Evolutionary conservation across 2,797 vertebrate species (phyloP).

Genomic region (Takifugu ocellatus): DNA sequence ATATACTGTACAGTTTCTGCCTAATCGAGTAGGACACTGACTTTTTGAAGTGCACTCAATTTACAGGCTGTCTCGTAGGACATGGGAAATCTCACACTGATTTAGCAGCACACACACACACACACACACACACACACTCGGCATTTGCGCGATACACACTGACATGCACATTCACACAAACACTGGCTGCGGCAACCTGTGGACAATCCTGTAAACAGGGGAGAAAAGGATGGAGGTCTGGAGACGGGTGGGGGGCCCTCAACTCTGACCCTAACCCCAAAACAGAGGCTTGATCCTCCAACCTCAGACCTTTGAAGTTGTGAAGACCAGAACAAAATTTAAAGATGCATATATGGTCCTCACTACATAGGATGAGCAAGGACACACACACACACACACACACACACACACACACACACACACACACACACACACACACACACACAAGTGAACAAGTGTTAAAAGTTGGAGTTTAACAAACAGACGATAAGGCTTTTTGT

Average conservation of each 20-base stretch:
- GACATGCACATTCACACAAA: too few species aligned
- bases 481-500: conserved; percentile 61
- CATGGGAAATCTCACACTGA: conserved; percentile 8
- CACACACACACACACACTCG: too few species aligned
- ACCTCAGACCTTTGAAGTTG: too few species aligned
- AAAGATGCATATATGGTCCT: too few species aligned
- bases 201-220: too few species aligned
- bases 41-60: conserved; percentile 22
- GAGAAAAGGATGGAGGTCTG: too few species aligned
- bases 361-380: conserved; percentile 2
- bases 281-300: too few species aligned
- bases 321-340: too few species aligned
- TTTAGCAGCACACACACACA: conserved; percentile 24
- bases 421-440: conserved; percentile 2
- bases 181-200: too few species aligned
- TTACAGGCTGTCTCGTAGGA: conserved; percentile 16
- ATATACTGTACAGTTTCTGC: conserved; percentile 21
- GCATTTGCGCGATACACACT: too few species aligned
- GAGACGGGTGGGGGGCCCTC: too few species aligned
- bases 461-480: conserved; percentile 57
- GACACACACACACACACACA: conserved; percentile 9
- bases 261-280: too few species aligned
- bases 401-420: neutral
- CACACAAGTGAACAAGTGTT: conserved; percentile 23
- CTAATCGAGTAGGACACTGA: conserved; percentile 27